These are phyloP conservation scores for Cydia strobilella DNA, from an alignment of 1,140 invertebrate species.

Conservation along the genomic window DNA sequence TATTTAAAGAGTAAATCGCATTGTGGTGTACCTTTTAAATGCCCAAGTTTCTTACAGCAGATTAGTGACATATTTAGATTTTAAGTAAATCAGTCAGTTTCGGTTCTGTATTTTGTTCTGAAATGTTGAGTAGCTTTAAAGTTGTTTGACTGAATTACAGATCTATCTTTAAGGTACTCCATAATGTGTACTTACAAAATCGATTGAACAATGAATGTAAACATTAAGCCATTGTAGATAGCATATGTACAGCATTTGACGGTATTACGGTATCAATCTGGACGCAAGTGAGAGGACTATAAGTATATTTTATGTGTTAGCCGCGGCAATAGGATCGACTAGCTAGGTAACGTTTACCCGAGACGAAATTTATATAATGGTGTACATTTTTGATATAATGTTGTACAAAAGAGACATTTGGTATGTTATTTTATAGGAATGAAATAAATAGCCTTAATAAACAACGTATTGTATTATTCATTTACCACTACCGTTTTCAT, in stretches of 20 bases:
- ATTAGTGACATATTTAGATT: background rate
- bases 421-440: conserved; percentile 82
- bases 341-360: conserved; percentile 79
- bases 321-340: conserved; percentile 56
- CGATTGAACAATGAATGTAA: conserved; percentile 53
- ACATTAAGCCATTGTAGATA: conserved; percentile 69
- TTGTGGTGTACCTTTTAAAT: conserved; percentile 8
- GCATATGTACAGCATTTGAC: conserved; percentile 62
- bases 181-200: conserved; percentile 24
- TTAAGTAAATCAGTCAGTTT: background rate
- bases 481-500: too few relatives aligned
- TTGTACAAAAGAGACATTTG: conserved; percentile 81
- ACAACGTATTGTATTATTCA: conserved; percentile 50
- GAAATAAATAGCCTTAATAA: conserved; percentile 79
- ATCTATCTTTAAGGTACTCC: background rate
- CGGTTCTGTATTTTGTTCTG: too few relatives aligned
- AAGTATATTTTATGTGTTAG: conserved; percentile 63
- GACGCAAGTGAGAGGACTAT: conserved; percentile 69
- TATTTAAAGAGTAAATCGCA: background rate
- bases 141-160: background rate
- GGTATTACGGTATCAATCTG: conserved; percentile 51
- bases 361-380: conserved; percentile 79
- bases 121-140: too few relatives aligned
- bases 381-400: conserved; percentile 82
- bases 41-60: background rate